Evolutionary conservation across 2,797 vertebrate genomes (phyloP), one percentile per base, ranked within the genome.

Genomic region (Amniataba percoides): DNA sequence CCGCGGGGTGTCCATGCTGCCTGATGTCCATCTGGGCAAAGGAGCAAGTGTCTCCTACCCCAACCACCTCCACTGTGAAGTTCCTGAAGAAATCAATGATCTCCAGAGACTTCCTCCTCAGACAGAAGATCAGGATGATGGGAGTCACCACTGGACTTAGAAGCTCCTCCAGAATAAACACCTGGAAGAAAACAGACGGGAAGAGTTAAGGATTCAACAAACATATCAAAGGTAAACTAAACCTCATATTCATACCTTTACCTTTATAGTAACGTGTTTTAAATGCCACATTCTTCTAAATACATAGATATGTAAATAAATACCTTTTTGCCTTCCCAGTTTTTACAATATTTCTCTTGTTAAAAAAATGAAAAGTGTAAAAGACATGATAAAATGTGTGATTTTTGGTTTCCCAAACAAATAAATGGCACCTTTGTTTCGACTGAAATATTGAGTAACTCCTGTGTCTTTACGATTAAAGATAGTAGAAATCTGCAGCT

Each of bases 11-110:
- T 62, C 98, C 98, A 1, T 99, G 98, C 83, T 98, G 98, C 51
- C 98, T 96, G 77, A 99, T 97, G 0, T 99, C 98, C 98, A 99
- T 99, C 94, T 99, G 98, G 46, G 98, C 98, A n/a, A 99, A 99
- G 58, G 98, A 99, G 87, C 98, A 99, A 62, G 97, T 99, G 89
- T 99, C 98, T 0, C 98, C 98, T 19, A 97, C 97, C 0, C 97
- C 97, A 3, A 99, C 93, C 34, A 99, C 98, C 92, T 99, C 98
- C 78, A 99, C 97, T 0, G 98, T 99, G 89, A 99, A 99, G 89
- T 99, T 99, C 68, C 98, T 95, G 93, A 99, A 99, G 90, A 99
- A 99, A 87, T 99, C 98, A 49, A 99, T 97, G 23, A 99, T 99
- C 91, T 99, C 98, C 80, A 99, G 93, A 56, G 98, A 97, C 91